Percentiles rank a stretch among this genome's conserved stretches.
These are phyloP conservation scores for Machimus rusticus DNA, from an alignment of 2,888 invertebrate species.

Conservation along the genomic window DNA sequence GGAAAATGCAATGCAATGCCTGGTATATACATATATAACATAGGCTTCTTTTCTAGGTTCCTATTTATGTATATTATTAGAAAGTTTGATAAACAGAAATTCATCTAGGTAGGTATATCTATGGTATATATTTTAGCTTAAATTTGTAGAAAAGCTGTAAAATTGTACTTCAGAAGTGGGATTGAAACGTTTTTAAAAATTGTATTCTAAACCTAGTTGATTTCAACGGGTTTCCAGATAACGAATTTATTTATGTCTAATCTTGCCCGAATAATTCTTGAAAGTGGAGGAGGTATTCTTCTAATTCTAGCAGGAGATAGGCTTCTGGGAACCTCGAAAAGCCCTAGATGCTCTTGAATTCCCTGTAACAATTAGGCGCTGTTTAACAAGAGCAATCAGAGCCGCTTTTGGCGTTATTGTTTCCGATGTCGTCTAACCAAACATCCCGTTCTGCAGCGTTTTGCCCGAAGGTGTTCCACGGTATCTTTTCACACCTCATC, in stretches of 20 bases:
- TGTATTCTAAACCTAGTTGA: neutral
- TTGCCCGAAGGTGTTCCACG: slow-evolving; percentile 24
- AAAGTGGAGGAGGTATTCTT: neutral
- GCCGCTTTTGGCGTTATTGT: slow-evolving; percentile 16
- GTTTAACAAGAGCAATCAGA: slow-evolving; percentile 35
- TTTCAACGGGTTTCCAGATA: neutral
- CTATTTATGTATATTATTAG: too few relatives aligned
- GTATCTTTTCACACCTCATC: slow-evolving; percentile 37
- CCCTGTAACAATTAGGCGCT: slow-evolving; percentile 23
- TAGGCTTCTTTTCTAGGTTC: too few relatives aligned
- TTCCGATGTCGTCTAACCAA: slow-evolving; percentile 37
- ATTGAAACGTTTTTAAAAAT: neutral
- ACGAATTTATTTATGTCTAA: neutral
- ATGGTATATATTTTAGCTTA: too few relatives aligned
- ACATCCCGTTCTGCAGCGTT: slow-evolving; percentile 36
- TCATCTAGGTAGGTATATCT: too few relatives aligned
- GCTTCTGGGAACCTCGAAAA: neutral
- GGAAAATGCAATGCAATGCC: too few relatives aligned
- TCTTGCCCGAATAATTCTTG: neutral
- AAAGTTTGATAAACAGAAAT: too few relatives aligned
- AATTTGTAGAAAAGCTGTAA: too few relatives aligned
- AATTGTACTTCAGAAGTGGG: neutral
- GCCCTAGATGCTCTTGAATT: neutral
- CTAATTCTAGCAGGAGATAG: neutral
- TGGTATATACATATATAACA: too few relatives aligned